Evolutionary conservation across 2,888 invertebrate genomes (phyloP).

Genomic region (Pseudanteris insignis): DNA sequence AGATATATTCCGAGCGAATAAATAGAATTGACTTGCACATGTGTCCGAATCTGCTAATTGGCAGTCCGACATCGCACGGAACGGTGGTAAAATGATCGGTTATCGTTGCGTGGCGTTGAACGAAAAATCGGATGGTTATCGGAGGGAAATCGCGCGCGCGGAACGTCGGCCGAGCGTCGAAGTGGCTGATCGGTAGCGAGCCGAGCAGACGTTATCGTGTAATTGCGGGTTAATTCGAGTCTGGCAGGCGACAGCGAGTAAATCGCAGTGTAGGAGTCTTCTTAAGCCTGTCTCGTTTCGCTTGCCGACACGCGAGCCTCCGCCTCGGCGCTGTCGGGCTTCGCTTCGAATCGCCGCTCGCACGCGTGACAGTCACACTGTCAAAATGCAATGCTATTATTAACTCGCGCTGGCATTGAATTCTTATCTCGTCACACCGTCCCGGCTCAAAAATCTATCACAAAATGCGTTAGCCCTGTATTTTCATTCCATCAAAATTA

Average conservation of each 20-base stretch:
- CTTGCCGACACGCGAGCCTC: slow-evolving; percentile 40
- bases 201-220: slow-evolving; percentile 55
- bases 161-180: slow-evolving; percentile 16
- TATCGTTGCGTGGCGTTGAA: slow-evolving; percentile 11
- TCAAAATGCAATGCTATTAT: slow-evolving; percentile 43
- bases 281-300: slow-evolving; percentile 41
- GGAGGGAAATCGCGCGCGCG: slow-evolving; percentile 11
- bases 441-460: too few relatives aligned
- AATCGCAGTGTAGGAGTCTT: slow-evolving; percentile 57
- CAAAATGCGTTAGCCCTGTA: neutral
- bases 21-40: too few relatives aligned
- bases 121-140: slow-evolving; percentile 19
- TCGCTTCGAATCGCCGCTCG: slow-evolving; percentile 27
- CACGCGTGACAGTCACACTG: slow-evolving; percentile 38
- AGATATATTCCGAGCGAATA: too few relatives aligned
- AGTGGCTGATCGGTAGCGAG: slow-evolving; percentile 37
- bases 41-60: slow-evolving; percentile 27
- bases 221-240: slow-evolving; percentile 63
- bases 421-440: slow-evolving; percentile 26
- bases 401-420: slow-evolving; percentile 28
- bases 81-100: slow-evolving; percentile 27
- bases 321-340: slow-evolving; percentile 31
- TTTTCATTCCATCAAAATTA: too few relatives aligned
- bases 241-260: slow-evolving; percentile 52
- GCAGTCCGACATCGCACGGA: slow-evolving; percentile 13